Evolutionary conservation across 2,797 vertebrate species (phyloP), one percentile per base, ranked within the genome.

Genomic region (Ataeniobius toweri): DNA sequence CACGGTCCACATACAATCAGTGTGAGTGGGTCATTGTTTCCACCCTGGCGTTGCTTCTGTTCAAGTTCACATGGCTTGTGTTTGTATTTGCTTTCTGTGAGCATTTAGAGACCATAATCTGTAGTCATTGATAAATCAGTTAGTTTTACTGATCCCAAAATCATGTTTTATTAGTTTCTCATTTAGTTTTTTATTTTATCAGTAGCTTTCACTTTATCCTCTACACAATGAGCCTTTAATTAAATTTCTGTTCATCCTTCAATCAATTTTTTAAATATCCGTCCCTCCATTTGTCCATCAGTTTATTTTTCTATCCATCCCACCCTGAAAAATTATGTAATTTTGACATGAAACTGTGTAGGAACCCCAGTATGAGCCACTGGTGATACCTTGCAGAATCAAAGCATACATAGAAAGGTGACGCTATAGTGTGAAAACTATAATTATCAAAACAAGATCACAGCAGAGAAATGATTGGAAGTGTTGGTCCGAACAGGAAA

Each of bases 1-100:
- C 81, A 68, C 10, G 59, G 70, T 76, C 83, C 78, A 81, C 79
- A 85, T 78, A 14, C 85, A 90, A 88, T 90, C 88, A 86, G 59
- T 75, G 75, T 83, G 82, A 92, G 83, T 80, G 80, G 69, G 68
- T 24, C 79, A 36, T 70, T 85, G 86, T 86, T 56, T 78, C 41
- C 31, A 6, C 39, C 59, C 63, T 31, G 63, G 79, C 16, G 69
- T 53, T 46, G 56, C 4, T 0, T 76, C 22, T 14, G 0, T 73
- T 71, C 8, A 50, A 77, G 59, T 71, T 75, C n/a, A 50, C 55
- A 0, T 59, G 48, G 12, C 44, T 68, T 18, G 41, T 63, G 1
- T 75, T 70, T 58, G 69, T 77, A 71, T n/a, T 24, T 28, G 22
- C 4, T 24, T 61, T 24, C 31, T 76, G 48, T 74, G 18, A 53